These are phyloP conservation scores for Cossypha polioptera DNA, from an alignment of 2,797 vertebrate genomes.

Conservation along the genomic window DNA sequence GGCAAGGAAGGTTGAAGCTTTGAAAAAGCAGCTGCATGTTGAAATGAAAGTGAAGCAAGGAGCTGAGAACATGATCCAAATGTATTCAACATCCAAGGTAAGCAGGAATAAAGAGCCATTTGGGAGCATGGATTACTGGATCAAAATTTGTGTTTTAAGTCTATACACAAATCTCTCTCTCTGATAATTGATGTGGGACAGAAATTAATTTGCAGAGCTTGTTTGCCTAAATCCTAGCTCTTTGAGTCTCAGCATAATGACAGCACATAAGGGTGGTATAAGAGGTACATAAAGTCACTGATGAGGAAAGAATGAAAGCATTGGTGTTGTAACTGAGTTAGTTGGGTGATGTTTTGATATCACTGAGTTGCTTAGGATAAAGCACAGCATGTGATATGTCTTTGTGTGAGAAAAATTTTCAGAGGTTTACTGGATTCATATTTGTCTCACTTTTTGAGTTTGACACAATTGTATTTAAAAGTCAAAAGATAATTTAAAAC, in stretches of 20 bases:
- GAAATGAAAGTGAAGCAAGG: slow-evolving; percentile 95
- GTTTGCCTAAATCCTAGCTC: background rate
- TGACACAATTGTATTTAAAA: background rate
- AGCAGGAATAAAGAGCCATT: background rate
- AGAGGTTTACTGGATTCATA: background rate
- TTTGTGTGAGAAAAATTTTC: background rate
- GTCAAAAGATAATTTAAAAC: background rate
- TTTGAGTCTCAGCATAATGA: background rate
- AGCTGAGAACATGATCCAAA: slow-evolving; percentile 93
- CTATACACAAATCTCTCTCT: background rate
- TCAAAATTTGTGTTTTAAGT: background rate
- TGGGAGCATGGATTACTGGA: background rate
- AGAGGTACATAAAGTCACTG: background rate
- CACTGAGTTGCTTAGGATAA: background rate
- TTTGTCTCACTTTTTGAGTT: background rate
- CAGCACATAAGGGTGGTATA: background rate
- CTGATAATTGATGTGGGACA: background rate
- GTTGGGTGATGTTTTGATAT: background rate
- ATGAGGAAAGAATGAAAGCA: background rate
- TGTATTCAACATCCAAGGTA: slow-evolving; percentile 87
- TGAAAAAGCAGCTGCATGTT: slow-evolving; percentile 91
- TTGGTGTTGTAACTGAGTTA: background rate
- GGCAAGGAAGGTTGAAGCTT: slow-evolving; percentile 78
- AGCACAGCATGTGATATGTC: background rate
- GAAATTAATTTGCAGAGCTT: background rate